phyloP scores from a whole-genome alignment of 2,797 vertebrate genomes.

The Sylvia borin region DNA sequence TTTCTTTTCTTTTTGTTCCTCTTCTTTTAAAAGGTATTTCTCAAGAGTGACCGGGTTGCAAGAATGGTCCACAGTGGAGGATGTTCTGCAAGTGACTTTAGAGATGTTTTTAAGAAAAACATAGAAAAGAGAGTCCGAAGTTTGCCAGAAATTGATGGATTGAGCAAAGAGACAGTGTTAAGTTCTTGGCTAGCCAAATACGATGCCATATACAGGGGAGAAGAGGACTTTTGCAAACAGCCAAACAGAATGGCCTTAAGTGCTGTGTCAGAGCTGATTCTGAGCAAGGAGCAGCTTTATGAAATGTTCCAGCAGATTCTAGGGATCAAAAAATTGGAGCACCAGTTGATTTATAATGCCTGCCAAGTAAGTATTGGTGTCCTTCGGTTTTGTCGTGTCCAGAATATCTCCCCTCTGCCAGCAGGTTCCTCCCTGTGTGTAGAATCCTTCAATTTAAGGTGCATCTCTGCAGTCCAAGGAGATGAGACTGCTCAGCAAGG shows the following conservation, averaged over 20 bases:
- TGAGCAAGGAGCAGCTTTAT: constrained; percentile 91
- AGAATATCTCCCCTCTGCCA: background rate
- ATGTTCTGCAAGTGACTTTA: constrained; percentile 87
- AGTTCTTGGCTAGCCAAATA: constrained; percentile 91
- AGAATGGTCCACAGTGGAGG: constrained; percentile 90
- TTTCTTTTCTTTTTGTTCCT: background rate
- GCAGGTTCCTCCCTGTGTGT: background rate
- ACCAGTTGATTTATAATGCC: constrained; percentile 89
- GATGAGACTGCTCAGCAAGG: background rate
- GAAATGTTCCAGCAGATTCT: constrained; percentile 93
- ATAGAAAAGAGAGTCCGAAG: constrained; percentile 88
- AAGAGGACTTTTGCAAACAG: constrained; percentile 85
- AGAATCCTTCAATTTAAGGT: background rate
- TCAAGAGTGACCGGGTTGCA: constrained; percentile 88
- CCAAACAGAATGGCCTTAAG: constrained; percentile 82
- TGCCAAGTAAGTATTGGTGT: constrained; percentile 82
- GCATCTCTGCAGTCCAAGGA: background rate
- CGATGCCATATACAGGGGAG: constrained; percentile 86
- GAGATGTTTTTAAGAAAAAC: constrained; percentile 90
- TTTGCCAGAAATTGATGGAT: constrained; percentile 87
- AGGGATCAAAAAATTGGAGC: constrained; percentile 88
- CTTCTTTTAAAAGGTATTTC: constrained; percentile 80
- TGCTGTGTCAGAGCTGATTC: constrained; percentile 87
- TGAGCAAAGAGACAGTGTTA: constrained; percentile 90
- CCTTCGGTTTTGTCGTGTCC: background rate